phyloP scores from a whole-genome alignment of 2,113 vertebrate species.

The Xenus cinereus region DNA sequence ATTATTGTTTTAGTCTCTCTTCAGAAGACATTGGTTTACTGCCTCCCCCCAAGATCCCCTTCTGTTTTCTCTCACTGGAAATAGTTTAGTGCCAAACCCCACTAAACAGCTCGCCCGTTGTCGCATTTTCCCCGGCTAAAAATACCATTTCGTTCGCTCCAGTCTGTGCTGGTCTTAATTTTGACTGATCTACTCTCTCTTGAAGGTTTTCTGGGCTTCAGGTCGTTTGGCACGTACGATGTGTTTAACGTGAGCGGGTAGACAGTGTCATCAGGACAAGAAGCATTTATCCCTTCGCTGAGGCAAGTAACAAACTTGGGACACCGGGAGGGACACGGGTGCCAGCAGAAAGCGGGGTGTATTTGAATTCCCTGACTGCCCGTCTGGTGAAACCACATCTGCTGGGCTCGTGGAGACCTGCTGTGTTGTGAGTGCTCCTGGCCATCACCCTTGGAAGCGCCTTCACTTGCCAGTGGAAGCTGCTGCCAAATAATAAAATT shows the following conservation, averaged over 20 bases:
- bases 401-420: neutral
- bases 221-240: neutral
- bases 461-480: neutral
- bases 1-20: neutral
- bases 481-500: too few relatives aligned
- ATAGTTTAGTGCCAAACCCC: neutral
- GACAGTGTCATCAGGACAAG: neutral
- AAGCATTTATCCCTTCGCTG: neutral
- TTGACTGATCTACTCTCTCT: neutral
- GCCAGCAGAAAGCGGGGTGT: neutral
- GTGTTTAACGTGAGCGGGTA: neutral
- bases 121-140: neutral
- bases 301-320: neutral
- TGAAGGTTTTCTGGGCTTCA: neutral
- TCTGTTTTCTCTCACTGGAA: neutral
- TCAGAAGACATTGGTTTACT: neutral
- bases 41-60: neutral
- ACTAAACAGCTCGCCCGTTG: neutral
- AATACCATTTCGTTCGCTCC: accelerated
- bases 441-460: neutral
- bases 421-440: neutral
- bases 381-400: neutral
- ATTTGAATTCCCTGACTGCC: neutral
- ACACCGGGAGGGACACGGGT: neutral
- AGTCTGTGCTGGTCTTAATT: neutral